These are phyloP conservation scores for Buceros bicornis DNA, from an alignment of 2,797 vertebrate genomes.

Conservation along the genomic window DNA sequence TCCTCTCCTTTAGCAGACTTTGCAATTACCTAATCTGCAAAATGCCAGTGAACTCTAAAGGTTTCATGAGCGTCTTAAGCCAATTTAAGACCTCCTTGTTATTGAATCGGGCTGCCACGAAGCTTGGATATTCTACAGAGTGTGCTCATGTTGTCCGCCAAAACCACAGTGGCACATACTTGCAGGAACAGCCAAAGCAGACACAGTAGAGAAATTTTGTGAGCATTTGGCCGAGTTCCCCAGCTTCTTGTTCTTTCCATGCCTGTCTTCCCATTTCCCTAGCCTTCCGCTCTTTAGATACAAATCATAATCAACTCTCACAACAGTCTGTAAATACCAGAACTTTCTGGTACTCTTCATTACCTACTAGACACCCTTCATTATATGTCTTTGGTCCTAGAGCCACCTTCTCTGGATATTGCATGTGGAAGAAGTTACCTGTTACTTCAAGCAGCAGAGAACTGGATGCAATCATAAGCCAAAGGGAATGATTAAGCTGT, in stretches of 20 bases:
- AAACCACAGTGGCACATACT: constrained; percentile 56
- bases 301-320: neutral
- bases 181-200: constrained; percentile 56
- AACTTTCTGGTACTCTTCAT: neutral
- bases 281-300: neutral
- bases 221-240: constrained; percentile 3
- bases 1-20: neutral
- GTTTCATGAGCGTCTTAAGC: neutral
- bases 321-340: neutral
- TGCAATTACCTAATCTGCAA: neutral
- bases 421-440: neutral
- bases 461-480: neutral
- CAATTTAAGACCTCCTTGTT: neutral
- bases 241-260: constrained; percentile 51
- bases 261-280: constrained; percentile 5
- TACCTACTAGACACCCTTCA: neutral
- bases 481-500: neutral
- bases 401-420: neutral
- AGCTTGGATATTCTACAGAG: constrained; percentile 12
- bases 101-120: neutral
- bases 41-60: neutral
- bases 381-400: neutral
- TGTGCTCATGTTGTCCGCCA: neutral
- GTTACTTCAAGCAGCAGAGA: neutral
- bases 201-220: constrained; percentile 46